phyloP scores from a whole-genome alignment of 2,797 vertebrate genomes.

The Linurgus olivaceus region DNA sequence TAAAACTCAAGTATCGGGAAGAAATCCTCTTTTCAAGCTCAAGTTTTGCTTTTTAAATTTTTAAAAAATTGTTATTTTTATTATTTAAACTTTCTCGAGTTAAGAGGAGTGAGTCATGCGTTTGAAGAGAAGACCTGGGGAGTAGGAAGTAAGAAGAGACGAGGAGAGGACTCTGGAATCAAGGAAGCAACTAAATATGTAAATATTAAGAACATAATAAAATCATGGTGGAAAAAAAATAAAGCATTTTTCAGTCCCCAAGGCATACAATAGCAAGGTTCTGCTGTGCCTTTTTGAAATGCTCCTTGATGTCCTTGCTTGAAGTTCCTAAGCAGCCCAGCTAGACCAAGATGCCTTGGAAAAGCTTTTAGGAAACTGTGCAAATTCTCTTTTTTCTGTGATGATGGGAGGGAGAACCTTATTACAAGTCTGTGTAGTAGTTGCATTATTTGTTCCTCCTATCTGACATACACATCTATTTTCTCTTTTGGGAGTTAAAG shows the following conservation, averaged over 20 bases:
- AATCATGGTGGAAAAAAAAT: background rate
- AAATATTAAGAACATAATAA: background rate
- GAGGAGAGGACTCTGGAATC: background rate
- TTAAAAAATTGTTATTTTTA: accelerated
- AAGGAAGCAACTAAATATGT: background rate
- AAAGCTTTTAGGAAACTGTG: background rate
- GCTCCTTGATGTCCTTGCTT: background rate
- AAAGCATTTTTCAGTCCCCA: background rate
- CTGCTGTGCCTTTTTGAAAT: background rate
- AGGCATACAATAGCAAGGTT: background rate
- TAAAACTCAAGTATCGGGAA: background rate
- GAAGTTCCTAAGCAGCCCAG: background rate
- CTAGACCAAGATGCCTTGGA: background rate
- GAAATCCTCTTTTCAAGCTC: background rate
- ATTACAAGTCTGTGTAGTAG: background rate
- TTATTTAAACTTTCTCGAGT: background rate
- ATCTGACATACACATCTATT: background rate
- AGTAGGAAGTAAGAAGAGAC: background rate
- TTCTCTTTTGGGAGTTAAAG: background rate
- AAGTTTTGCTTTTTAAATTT: background rate
- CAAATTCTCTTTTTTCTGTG: background rate
- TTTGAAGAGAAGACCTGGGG: background rate
- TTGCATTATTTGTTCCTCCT: background rate
- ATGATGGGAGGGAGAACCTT: background rate
- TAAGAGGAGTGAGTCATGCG: background rate